A percentile compares a stretch with the other conserved stretches of the same genome.
These are phyloP conservation scores for Scolopax rusticola DNA, from an alignment of 2,797 vertebrate species.

Conservation along the genomic window DNA sequence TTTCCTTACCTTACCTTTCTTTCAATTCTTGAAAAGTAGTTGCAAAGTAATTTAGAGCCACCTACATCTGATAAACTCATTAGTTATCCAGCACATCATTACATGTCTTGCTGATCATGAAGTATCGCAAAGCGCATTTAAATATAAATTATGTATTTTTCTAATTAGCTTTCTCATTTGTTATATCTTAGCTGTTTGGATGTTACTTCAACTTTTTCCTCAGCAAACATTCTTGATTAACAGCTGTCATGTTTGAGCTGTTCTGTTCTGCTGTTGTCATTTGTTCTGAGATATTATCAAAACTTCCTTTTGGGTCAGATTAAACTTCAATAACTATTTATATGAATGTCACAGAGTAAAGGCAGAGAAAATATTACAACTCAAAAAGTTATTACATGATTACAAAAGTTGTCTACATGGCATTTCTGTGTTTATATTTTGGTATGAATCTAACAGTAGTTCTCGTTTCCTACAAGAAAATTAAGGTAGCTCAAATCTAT, in stretches of 20 bases:
- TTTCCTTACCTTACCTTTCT: background rate
- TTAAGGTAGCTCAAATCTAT: background rate
- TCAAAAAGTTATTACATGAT: background rate
- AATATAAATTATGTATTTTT: background rate
- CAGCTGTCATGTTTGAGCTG: background rate
- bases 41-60: background rate
- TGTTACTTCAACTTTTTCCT: background rate
- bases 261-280: background rate
- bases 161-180: background rate
- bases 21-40: background rate
- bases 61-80: background rate
- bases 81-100: background rate
- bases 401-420: background rate
- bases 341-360: background rate
- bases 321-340: background rate
- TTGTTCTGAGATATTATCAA: background rate
- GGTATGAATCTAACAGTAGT: background rate
- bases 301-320: background rate
- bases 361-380: background rate
- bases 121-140: background rate
- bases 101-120: background rate
- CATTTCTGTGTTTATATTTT: background rate
- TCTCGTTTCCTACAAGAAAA: background rate
- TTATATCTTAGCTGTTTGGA: background rate
- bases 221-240: background rate